These are phyloP conservation scores for Gymnothorax javanicus DNA, from an alignment of 2,797 vertebrate genomes.

Conservation along the genomic window DNA sequence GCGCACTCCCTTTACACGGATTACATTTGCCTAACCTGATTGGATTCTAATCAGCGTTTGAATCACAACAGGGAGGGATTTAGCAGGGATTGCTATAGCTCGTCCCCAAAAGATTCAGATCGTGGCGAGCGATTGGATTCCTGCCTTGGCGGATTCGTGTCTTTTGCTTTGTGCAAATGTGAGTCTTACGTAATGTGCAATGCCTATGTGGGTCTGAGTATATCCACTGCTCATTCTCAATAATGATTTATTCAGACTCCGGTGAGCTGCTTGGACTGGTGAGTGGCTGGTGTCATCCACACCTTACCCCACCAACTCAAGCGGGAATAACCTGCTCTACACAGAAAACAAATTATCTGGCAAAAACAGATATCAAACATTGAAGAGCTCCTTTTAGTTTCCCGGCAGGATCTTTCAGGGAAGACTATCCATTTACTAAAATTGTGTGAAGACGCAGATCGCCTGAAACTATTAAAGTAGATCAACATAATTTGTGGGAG, in stretches of 20 bases:
- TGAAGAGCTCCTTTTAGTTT: background rate
- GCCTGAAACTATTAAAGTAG: background rate
- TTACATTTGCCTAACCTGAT: conserved; percentile 22
- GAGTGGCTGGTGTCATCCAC: too few species aligned
- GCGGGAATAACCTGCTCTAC: background rate
- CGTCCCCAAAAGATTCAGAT: background rate
- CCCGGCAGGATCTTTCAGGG: background rate
- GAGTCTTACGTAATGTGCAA: background rate
- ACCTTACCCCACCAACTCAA: background rate
- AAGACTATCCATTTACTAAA: background rate
- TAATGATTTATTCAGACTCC: background rate
- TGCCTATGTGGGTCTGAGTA: background rate
- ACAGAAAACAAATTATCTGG: background rate
- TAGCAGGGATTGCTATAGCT: background rate
- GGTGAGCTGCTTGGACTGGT: conserved; percentile 1
- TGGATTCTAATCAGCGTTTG: background rate
- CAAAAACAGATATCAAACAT: background rate
- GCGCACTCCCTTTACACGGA: conserved; percentile 11
- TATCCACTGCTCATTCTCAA: background rate
- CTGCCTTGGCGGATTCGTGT: background rate
- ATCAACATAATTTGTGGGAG: background rate
- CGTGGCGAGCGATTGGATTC: background rate
- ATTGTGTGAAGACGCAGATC: background rate
- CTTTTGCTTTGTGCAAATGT: background rate
- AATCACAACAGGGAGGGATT: conserved; percentile 1